These are phyloP conservation scores for Nezara viridula DNA, from an alignment of 2,888 invertebrate genomes.

Conservation along the genomic window DNA sequence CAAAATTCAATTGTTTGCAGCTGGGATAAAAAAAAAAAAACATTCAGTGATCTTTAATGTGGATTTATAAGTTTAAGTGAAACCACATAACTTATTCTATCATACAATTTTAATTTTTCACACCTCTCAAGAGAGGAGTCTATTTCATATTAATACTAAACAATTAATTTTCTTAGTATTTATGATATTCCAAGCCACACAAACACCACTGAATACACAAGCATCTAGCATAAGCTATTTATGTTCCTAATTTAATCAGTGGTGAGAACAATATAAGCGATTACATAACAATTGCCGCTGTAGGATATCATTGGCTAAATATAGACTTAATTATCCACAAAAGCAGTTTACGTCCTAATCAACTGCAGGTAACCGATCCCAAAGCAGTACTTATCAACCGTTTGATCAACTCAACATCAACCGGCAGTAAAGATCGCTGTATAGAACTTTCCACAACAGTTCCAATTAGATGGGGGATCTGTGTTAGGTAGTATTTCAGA, in stretches of 20 bases:
- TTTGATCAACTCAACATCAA: not conserved
- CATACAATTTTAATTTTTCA: too few species aligned
- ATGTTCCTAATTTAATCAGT: not conserved
- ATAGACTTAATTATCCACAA: not conserved
- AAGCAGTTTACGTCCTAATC: not conserved
- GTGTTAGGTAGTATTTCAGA: not conserved
- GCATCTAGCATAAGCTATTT: not conserved
- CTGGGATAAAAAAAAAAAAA: too few species aligned
- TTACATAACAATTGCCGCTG: not conserved
- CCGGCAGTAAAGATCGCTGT: not conserved
- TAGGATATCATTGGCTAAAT: not conserved
- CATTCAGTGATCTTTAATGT: too few species aligned
- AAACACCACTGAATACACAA: not conserved
- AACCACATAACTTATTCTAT: too few species aligned
- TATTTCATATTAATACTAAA: too few species aligned
- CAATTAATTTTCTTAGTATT: too few species aligned
- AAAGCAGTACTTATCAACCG: not conserved
- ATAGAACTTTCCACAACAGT: not conserved
- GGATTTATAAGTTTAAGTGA: too few species aligned
- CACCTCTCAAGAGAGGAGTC: too few species aligned
- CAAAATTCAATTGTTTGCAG: too few species aligned
- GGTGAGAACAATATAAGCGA: not conserved
- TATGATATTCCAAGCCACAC: too few species aligned
- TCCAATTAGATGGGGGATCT: not conserved
- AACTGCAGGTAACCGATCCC: not conserved